phyloP scores from a whole-genome alignment of 2,797 vertebrate species.

The Anabas testudineus region DNA sequence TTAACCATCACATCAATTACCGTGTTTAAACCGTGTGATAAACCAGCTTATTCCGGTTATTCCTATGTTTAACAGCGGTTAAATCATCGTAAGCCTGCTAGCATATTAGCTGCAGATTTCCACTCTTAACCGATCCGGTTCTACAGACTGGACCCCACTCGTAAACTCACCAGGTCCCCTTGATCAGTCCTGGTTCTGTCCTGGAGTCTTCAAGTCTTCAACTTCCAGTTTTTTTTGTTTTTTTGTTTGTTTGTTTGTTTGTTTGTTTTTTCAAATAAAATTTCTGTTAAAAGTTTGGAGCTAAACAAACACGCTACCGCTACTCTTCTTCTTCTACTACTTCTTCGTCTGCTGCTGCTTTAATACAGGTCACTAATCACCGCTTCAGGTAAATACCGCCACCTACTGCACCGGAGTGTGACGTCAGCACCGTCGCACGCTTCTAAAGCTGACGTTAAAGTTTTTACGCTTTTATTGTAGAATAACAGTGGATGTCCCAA shows the following conservation, averaged over 20 bases:
- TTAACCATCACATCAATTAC: too few species aligned
- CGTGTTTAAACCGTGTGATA: too few species aligned
- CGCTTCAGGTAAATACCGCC: background rate
- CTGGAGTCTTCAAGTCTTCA: too few species aligned
- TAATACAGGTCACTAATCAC: background rate
- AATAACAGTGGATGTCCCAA: too few species aligned
- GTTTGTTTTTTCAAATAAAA: too few species aligned
- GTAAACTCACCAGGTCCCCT: constrained; percentile 33
- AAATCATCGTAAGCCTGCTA: background rate
- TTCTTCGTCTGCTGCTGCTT: background rate
- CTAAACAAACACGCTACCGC: background rate
- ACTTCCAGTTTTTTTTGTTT: too few species aligned
- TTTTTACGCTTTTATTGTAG: too few species aligned
- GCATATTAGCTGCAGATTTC: background rate
- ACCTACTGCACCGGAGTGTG: background rate
- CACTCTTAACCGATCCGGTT: background rate
- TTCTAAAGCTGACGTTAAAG: too few species aligned
- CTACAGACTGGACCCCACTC: background rate
- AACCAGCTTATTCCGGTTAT: background rate
- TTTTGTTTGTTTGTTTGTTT: too few species aligned
- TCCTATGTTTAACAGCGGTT: background rate
- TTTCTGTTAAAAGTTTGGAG: constrained; percentile 2
- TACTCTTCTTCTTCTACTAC: too few species aligned
- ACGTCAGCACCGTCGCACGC: background rate
- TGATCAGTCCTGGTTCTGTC: background rate